A percentile compares a stretch with the other conserved stretches of the same genome.
These are phyloP conservation scores for Phalera bucephala DNA, from an alignment of 2,888 invertebrate species.

Conservation along the genomic window DNA sequence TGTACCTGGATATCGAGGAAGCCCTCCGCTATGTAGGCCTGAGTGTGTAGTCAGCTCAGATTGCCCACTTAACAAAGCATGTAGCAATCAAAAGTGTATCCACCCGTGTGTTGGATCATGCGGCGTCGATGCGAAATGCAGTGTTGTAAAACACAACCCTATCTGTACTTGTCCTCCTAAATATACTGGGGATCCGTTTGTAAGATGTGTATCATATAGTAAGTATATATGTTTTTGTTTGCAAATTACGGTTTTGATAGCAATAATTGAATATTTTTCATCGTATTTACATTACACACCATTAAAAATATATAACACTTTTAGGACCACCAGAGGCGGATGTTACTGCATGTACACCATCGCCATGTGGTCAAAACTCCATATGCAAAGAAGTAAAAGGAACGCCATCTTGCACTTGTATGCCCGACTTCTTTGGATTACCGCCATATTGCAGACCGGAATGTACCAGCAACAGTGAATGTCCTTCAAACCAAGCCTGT, in stretches of 20 bases:
- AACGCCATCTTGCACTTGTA: slow-evolving; percentile 87
- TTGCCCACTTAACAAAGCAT: slow-evolving; percentile 87
- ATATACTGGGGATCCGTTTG: slow-evolving; percentile 89
- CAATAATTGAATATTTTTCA: neutral
- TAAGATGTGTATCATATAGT: slow-evolving; percentile 84
- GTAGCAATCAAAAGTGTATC: slow-evolving; percentile 89
- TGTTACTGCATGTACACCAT: slow-evolving; percentile 85
- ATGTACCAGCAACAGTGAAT: slow-evolving; percentile 88
- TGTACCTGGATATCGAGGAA: slow-evolving; percentile 86
- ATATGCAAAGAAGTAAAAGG: slow-evolving; percentile 82
- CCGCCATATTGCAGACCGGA: slow-evolving; percentile 91
- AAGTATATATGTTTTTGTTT: slow-evolving; percentile 29
- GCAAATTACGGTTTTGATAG: neutral
- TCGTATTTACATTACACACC: neutral
- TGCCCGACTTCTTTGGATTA: slow-evolving; percentile 86
- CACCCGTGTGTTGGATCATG: slow-evolving; percentile 90
- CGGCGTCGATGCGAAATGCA: slow-evolving; percentile 87
- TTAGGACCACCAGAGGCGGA: slow-evolving; percentile 77
- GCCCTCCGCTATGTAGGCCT: slow-evolving; percentile 89
- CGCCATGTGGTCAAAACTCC: slow-evolving; percentile 87
- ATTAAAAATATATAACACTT: slow-evolving; percentile 2
- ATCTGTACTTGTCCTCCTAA: slow-evolving; percentile 88
- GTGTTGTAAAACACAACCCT: slow-evolving; percentile 89
- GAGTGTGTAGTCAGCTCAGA: slow-evolving; percentile 91
- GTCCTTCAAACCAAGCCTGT: slow-evolving; percentile 85